Evolutionary conservation across 2,888 invertebrate species (phyloP).

Genomic region (Parelbella ahira): DNA sequence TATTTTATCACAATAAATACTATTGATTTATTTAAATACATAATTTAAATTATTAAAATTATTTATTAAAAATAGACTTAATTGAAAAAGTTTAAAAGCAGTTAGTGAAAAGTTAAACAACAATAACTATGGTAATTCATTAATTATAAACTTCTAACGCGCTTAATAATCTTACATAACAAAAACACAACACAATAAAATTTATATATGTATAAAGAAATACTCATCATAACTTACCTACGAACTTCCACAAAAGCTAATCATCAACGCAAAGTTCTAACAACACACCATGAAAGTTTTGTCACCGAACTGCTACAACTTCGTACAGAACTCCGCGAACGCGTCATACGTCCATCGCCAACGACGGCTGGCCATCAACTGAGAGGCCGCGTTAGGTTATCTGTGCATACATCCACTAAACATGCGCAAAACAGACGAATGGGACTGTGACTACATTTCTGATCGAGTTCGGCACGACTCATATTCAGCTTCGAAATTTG

Average conservation of each 20-base stretch:
- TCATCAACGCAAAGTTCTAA: conserved; percentile 31
- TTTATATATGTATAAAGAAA: too few relatives aligned
- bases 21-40: too few relatives aligned
- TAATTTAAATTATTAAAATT: too few relatives aligned
- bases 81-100: too few relatives aligned
- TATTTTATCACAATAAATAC: too few relatives aligned
- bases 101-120: too few relatives aligned
- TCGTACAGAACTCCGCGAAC: conserved; percentile 20
- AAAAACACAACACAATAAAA: too few relatives aligned
- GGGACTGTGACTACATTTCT: conserved; percentile 21
- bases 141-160: too few relatives aligned
- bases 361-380: conserved; percentile 31
- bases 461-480: conserved; percentile 15
- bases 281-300: conserved; percentile 32
- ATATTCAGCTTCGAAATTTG: too few relatives aligned
- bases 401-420: conserved; percentile 31
- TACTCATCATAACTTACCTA: conserved; percentile 19
- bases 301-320: conserved; percentile 28
- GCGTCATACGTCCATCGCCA: conserved; percentile 27
- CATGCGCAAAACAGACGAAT: conserved; percentile 31
- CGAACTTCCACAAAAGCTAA: conserved; percentile 21
- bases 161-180: too few relatives aligned
- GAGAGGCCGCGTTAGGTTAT: conserved; percentile 18
- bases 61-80: too few relatives aligned
- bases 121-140: too few relatives aligned